Percentiles rank a stretch among this genome's conserved stretches.
These are phyloP conservation scores for Hydraecia micacea DNA, from an alignment of 2,888 invertebrate genomes.

Conservation along the genomic window DNA sequence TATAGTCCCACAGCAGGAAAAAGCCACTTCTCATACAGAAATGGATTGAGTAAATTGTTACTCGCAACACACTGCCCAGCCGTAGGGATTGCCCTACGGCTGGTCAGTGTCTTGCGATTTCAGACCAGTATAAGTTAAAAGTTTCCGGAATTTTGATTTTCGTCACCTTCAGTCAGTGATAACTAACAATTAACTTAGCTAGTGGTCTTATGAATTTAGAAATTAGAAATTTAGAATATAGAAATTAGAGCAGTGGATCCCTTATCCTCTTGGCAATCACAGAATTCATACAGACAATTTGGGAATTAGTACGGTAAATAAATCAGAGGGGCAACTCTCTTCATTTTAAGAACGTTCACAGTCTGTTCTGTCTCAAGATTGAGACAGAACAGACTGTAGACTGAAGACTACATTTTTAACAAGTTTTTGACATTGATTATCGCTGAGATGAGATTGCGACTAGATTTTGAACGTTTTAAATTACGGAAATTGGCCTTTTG, in stretches of 20 bases:
- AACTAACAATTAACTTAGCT: background rate
- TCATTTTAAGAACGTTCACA: no score
- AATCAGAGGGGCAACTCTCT: background rate
- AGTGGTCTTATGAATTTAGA: background rate
- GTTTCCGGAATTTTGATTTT: no score
- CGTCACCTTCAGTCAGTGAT: background rate
- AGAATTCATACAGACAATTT: background rate
- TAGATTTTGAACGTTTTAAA: no score
- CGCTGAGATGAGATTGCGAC: no score
- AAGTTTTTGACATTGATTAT: no score
- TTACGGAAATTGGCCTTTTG: no score
- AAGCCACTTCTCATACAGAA: background rate
- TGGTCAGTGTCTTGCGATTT: background rate
- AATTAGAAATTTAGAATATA: no score
- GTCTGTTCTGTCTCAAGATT: no score
- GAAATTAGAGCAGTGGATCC: no score
- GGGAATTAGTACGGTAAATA: background rate
- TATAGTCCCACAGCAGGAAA: slow-evolving; percentile 9
- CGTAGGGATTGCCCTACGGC: background rate
- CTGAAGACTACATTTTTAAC: no score
- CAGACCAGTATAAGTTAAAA: background rate
- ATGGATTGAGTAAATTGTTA: slow-evolving; percentile 5
- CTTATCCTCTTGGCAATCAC: background rate
- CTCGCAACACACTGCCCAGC: no score
- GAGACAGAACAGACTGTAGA: no score